A percentile compares a stretch with the other conserved stretches of the same genome.
phyloP scores from a whole-genome alignment of 2,888 invertebrate genomes.

The Lutraria lutraria region DNA sequence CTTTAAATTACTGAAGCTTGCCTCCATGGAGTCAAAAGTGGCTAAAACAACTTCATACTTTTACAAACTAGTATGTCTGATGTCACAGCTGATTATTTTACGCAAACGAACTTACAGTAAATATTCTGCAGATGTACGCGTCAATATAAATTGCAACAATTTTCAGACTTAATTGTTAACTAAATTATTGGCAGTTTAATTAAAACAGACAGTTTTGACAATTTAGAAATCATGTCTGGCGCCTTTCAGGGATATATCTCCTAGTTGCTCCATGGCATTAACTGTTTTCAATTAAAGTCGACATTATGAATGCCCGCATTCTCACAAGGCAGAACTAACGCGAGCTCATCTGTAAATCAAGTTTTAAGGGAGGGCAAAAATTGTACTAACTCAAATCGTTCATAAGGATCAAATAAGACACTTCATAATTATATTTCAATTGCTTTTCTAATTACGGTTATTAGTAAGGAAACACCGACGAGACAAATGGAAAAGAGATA shows the following conservation, averaged over 20 bases:
- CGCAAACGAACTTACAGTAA: background rate
- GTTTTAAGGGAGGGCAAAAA: too few species aligned
- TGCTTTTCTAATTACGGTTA: too few species aligned
- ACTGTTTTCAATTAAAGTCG: background rate
- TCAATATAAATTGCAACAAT: background rate
- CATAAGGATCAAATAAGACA: too few species aligned
- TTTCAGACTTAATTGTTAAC: background rate
- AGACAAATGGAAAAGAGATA: too few species aligned
- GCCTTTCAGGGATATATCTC: background rate
- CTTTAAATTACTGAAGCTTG: slow-evolving; percentile 1
- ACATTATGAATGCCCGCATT: background rate
- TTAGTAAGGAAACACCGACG: too few species aligned
- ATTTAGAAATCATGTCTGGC: background rate
- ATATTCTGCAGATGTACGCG: background rate
- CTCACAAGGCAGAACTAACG: background rate
- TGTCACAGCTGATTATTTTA: background rate
- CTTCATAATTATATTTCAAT: too few species aligned
- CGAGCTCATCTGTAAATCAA: too few species aligned
- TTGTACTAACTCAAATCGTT: too few species aligned
- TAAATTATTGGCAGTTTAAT: background rate
- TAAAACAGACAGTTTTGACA: background rate
- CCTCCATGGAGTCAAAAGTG: background rate
- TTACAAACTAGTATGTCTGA: background rate
- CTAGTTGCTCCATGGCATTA: background rate
- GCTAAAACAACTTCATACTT: background rate